Conservation (phyloP, 2,888 invertebrate species). For the Aleiodes leptofemur region DNA sequence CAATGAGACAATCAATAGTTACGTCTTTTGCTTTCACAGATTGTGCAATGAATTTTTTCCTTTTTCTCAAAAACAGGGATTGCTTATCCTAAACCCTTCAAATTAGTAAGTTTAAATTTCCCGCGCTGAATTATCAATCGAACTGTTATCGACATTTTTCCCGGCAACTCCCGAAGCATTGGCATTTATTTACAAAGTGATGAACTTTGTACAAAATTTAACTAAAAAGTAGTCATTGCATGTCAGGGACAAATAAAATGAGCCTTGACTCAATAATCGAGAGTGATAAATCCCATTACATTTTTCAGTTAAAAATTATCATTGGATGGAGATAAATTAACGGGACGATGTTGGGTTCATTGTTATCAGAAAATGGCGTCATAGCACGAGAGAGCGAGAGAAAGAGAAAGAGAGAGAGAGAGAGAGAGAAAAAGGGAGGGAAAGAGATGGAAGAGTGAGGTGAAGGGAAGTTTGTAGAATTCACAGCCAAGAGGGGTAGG, state of each 20-base stretch:
- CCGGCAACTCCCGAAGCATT: too few species aligned
- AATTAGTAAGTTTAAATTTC: background rate
- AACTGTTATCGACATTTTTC: background rate
- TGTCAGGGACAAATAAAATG: background rate
- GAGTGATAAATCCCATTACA: background rate
- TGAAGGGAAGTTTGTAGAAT: constrained; percentile 37
- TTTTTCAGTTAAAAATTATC: background rate
- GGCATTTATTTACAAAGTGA: too few species aligned
- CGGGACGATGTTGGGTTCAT: background rate
- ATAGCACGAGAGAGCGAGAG: constrained; percentile 19
- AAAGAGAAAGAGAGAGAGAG: too few species aligned
- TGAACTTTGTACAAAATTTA: constrained; percentile 1
- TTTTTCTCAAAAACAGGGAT: too few species aligned
- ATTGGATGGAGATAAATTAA: constrained; percentile 19
- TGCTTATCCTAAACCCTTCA: too few species aligned
- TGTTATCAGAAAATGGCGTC: constrained; percentile 39
- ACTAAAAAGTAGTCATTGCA: background rate
- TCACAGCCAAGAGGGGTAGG: too few species aligned
- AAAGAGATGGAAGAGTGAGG: constrained; percentile 43
- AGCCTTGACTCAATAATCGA: background rate
- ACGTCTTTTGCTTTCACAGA: too few species aligned
- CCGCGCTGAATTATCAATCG: constrained; percentile 5
- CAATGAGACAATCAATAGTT: too few species aligned
- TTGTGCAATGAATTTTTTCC: too few species aligned
- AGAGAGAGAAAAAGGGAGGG: too few species aligned